Evolutionary conservation across 1,140 invertebrate genomes (phyloP).

Genomic region (Asbolus verrucosus): DNA sequence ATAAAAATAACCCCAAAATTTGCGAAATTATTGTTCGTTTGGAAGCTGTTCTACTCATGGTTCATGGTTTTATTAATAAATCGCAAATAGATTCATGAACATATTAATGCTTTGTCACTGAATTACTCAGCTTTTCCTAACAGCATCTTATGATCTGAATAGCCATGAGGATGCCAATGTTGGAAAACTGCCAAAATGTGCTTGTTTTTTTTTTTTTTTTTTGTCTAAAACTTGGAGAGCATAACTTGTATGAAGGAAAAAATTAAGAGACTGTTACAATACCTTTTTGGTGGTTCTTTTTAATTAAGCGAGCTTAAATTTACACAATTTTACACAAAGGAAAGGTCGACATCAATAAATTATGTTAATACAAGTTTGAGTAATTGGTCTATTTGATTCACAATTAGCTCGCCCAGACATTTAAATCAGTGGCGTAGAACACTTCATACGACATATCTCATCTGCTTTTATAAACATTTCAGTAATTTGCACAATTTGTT

Average conservation of each 20-base stretch:
- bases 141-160: constrained; percentile 33
- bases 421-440: constrained; percentile 41
- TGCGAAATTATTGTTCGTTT: constrained; percentile 1
- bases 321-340: constrained; percentile 14
- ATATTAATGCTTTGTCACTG: background rate
- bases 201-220: constrained; percentile 37
- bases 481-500: constrained; percentile 6
- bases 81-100: constrained; percentile 16
- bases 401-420: constrained; percentile 29
- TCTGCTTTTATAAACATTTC: constrained; percentile 35
- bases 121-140: constrained; percentile 21
- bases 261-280: constrained; percentile 8
- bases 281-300: constrained; percentile 2
- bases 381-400: constrained; percentile 6
- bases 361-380: constrained; percentile 5
- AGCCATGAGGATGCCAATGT: constrained; percentile 42
- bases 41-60: no score
- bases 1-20: background rate
- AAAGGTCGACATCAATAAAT: constrained; percentile 11
- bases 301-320: constrained; percentile 15
- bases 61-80: constrained; percentile 14
- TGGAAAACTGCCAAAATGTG: constrained; percentile 36
- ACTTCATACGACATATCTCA: constrained; percentile 36
- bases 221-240: constrained; percentile 17
- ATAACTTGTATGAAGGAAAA: constrained; percentile 32